A percentile compares a stretch with the other conserved stretches of the same genome.
phyloP scores from a whole-genome alignment of 1,140 invertebrate species.

The Aculops lycopersici region DNA sequence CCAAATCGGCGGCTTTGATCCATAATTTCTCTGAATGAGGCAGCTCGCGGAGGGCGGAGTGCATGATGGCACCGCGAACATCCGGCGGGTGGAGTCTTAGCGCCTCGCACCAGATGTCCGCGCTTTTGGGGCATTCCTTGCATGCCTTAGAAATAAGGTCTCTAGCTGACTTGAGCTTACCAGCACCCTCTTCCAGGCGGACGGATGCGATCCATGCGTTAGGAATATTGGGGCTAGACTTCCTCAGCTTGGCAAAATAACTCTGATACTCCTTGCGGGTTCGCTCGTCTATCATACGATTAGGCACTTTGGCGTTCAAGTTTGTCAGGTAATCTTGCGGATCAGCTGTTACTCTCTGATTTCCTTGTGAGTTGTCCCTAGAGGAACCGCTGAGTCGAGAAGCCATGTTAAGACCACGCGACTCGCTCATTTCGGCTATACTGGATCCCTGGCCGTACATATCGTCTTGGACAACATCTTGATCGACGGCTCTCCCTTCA shows the following conservation, averaged over 20 bases:
- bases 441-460: constrained; percentile 39
- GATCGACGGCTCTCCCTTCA: too few relatives aligned
- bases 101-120: constrained; percentile 92
- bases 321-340: constrained; percentile 97
- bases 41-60: constrained; percentile 48
- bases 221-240: constrained; percentile 95
- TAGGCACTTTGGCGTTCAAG: constrained; percentile 90
- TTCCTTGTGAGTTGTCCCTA: constrained; percentile 86
- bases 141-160: constrained; percentile 86
- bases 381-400: constrained; percentile 92
- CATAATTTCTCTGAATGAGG: constrained; percentile 66
- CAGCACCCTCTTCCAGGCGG: constrained; percentile 88
- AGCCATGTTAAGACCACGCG: constrained; percentile 95
- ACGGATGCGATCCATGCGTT: constrained; percentile 98
- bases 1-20: constrained; percentile 94
- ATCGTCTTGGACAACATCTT: too few relatives aligned
- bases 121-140: constrained; percentile 68
- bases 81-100: constrained; percentile 60
- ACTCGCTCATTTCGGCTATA: too few relatives aligned
- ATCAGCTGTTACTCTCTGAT: constrained; percentile 89
- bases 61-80: constrained; percentile 66
- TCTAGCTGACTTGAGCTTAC: constrained; percentile 81
- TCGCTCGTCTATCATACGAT: constrained; percentile 79
- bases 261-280: constrained; percentile 93
- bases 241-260: constrained; percentile 79